Evolutionary conservation across 2,888 invertebrate species (phyloP).

Genomic region (Agrotis exclamationis): DNA sequence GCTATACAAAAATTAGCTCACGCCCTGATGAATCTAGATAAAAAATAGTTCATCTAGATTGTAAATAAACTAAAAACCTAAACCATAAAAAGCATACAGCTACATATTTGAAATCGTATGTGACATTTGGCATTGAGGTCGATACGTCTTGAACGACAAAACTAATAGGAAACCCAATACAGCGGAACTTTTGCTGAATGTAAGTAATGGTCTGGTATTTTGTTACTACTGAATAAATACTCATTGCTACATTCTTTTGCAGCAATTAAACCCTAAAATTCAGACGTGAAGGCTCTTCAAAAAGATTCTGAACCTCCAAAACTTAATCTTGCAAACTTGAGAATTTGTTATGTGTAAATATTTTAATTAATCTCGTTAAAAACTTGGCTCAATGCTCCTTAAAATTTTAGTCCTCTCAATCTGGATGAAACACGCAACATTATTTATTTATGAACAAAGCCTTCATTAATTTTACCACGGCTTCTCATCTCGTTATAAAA

Average conservation of each 20-base stretch:
- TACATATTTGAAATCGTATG: neutral
- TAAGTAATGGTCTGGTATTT: constrained; percentile 27
- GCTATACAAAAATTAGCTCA: neutral
- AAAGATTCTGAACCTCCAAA: constrained; percentile 2
- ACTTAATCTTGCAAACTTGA: constrained; percentile 13
- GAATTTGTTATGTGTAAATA: constrained; percentile 34
- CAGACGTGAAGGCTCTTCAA: constrained; percentile 1
- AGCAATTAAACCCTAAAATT: constrained; percentile 23
- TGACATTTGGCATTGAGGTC: constrained; percentile 25
- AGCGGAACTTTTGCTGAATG: constrained; percentile 29
- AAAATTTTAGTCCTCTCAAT: constrained; percentile 18
- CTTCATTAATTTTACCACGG: constrained; percentile 7
- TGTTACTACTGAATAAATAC: constrained; percentile 36
- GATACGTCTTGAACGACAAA: constrained; percentile 18
- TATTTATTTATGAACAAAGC: constrained; percentile 13
- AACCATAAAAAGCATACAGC: neutral
- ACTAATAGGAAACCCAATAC: constrained; percentile 44
- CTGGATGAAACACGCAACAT: constrained; percentile 1
- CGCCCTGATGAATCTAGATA: neutral
- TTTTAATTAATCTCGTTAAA: constrained; percentile 46
- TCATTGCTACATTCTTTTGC: neutral
- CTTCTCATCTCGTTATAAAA: neutral
- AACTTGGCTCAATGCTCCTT: constrained; percentile 30
- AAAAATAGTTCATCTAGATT: constrained; percentile 2
- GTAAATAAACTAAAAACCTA: neutral